A percentile compares a stretch with the other conserved stretches of the same genome.
Conservation (phyloP, 92 coral and sea anemone genomes). For the Parazoanthus darwini region DNA sequence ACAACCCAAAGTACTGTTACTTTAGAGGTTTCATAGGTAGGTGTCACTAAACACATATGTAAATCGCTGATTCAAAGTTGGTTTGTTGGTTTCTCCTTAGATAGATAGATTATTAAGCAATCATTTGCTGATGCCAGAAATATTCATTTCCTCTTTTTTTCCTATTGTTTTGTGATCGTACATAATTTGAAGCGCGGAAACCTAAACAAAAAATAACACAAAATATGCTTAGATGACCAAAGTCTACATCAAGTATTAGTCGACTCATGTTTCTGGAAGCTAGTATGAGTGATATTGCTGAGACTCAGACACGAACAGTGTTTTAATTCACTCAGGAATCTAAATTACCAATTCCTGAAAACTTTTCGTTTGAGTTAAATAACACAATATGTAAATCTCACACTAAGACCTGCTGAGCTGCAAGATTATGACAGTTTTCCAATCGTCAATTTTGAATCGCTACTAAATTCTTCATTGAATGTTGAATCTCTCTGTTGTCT, state of each 20-base stretch:
- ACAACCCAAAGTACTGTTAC: too few relatives aligned
- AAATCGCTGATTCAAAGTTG: too few relatives aligned
- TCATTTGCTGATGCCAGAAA: background rate
- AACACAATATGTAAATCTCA: background rate
- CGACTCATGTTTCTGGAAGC: background rate
- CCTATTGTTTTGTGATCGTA: background rate
- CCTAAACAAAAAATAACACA: background rate
- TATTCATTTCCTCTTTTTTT: too few relatives aligned
- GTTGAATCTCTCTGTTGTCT: background rate
- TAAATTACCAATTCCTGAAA: background rate
- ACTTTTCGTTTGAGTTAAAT: background rate
- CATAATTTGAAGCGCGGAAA: background rate
- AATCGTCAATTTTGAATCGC: too few relatives aligned
- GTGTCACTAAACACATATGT: too few relatives aligned
- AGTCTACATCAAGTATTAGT: background rate
- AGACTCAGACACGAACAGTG: background rate
- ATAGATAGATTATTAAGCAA: too few relatives aligned
- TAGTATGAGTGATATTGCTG: background rate
- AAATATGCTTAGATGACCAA: background rate
- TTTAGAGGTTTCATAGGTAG: too few relatives aligned
- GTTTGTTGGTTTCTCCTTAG: too few relatives aligned
- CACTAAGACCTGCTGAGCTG: background rate
- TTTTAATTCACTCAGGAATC: too few relatives aligned
- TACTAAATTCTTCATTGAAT: background rate
- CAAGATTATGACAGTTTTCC: background rate